Percentiles rank a stretch among this genome's conserved stretches.
phyloP scores from a whole-genome alignment of 1,140 invertebrate genomes.

The Gonioctena quinquepunctata region DNA sequence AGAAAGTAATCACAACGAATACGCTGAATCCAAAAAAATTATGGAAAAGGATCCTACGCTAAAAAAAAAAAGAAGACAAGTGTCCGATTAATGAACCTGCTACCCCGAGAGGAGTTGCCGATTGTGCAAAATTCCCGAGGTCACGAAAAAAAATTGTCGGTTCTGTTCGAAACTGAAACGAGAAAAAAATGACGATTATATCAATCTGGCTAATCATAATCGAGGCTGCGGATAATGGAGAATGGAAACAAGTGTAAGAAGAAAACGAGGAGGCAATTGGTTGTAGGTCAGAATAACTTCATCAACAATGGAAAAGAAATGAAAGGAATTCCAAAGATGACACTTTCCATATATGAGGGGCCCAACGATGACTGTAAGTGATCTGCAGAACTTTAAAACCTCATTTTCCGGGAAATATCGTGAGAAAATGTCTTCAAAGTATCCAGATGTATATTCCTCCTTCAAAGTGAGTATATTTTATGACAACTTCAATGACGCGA shows the following conservation, averaged over 20 bases:
- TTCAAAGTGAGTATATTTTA: conserved; percentile 5
- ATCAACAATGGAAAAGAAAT: not conserved
- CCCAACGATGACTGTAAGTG: not conserved
- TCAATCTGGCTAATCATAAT: not conserved
- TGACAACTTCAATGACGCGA: conserved; percentile 1
- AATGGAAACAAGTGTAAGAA: not conserved
- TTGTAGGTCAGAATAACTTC: conserved; percentile 2
- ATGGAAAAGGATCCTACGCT: not conserved
- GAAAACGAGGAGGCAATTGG: not conserved
- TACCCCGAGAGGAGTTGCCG: not conserved
- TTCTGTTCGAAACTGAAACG: not conserved
- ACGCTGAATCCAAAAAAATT: not conserved
- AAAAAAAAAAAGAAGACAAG: not conserved
- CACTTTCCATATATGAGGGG: not conserved
- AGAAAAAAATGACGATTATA: not conserved
- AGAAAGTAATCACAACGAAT: conserved; percentile 2
- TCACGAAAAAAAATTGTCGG: not conserved
- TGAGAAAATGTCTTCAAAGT: not conserved
- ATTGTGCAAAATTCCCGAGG: conserved; percentile 1
- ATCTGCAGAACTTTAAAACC: not conserved
- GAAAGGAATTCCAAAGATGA: conserved; percentile 2
- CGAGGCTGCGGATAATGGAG: not conserved
- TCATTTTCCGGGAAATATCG: conserved; percentile 1
- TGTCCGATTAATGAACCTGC: not conserved
- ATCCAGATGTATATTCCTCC: conserved; percentile 1